Conservation (phyloP, 2,888 invertebrate genomes). For the Phorcus lineatus region DNA sequence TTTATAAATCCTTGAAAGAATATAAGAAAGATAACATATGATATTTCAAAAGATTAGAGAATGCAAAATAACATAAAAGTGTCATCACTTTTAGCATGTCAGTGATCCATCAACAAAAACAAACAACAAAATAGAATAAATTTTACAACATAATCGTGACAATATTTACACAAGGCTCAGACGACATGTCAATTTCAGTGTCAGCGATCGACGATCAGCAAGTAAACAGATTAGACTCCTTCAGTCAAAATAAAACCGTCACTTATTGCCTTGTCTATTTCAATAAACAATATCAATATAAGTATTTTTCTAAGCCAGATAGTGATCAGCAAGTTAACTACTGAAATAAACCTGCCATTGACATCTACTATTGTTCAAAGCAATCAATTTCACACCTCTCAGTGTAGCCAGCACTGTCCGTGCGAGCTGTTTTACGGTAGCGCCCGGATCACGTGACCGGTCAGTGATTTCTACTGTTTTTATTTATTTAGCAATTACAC, state of each 20-base stretch:
- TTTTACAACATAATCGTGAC: neutral
- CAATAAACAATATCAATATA: conserved; percentile 6
- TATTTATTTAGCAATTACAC: conserved; percentile 11
- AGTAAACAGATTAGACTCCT: neutral
- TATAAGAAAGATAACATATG: too few species aligned
- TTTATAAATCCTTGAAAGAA: too few species aligned
- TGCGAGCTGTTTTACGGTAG: neutral
- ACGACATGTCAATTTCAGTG: neutral
- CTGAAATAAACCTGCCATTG: conserved; percentile 20
- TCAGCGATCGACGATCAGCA: conserved; percentile 1
- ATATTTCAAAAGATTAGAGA: too few species aligned
- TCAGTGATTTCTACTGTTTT: conserved; percentile 15
- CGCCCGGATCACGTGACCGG: neutral
- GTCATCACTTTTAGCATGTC: neutral
- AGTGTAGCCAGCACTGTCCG: neutral
- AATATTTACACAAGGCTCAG: neutral
- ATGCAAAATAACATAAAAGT: neutral
- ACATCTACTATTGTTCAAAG: neutral
- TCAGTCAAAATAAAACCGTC: conserved; percentile 10
- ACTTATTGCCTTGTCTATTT: neutral
- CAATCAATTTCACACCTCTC: conserved; percentile 15
- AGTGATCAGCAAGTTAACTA: conserved; percentile 22
- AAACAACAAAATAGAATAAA: neutral
- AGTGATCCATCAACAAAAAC: neutral
- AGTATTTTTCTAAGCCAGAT: neutral